phyloP scores from a whole-genome alignment of 2,797 vertebrate species.

The Falco cherrug region DNA sequence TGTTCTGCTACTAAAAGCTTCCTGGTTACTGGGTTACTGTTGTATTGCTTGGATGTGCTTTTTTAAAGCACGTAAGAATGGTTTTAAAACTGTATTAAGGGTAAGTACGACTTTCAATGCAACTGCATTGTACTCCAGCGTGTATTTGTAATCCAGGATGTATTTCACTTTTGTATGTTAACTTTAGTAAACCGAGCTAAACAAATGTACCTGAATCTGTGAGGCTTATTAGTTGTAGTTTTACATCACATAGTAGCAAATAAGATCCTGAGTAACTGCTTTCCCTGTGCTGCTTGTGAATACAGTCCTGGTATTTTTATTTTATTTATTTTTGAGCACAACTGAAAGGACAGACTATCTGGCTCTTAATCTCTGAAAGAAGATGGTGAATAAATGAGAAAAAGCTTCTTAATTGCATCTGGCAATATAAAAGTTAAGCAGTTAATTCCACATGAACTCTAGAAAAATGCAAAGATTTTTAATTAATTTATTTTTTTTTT shows the following conservation, averaged over 20 bases:
- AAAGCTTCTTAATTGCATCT: background rate
- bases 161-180: background rate
- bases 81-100: background rate
- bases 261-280: background rate
- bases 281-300: background rate
- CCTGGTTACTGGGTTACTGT: background rate
- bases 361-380: background rate
- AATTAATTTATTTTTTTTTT: no score
- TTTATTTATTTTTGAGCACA: background rate
- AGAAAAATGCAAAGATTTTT: background rate
- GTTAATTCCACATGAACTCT: background rate
- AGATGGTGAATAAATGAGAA: background rate
- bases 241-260: background rate
- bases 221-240: background rate
- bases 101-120: background rate
- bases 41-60: background rate
- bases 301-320: background rate
- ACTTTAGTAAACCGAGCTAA: slow-evolving; percentile 8
- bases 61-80: background rate
- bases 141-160: background rate
- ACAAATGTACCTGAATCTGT: background rate
- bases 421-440: background rate
- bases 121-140: background rate
- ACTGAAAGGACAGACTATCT: background rate
- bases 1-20: background rate